Evolutionary conservation across 2,888 invertebrate species (phyloP).

Genomic region (Andrena chrysosceles): DNA sequence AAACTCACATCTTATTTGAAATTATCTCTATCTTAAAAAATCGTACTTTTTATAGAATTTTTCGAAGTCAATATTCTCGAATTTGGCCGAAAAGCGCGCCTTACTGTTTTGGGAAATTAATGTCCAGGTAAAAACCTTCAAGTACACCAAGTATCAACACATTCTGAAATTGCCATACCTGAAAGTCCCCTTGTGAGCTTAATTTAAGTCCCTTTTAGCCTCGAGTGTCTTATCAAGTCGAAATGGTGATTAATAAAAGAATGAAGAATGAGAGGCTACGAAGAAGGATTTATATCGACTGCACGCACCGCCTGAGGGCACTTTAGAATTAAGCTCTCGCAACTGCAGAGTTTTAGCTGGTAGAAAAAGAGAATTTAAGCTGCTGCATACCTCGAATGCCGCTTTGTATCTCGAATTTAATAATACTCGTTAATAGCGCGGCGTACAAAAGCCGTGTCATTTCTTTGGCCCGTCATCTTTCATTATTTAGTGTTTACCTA

Average conservation of each 20-base stretch:
- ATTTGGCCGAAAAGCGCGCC: no score
- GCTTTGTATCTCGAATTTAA: conserved; percentile 21
- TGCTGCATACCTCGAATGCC: background rate
- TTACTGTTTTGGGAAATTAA: no score
- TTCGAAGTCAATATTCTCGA: no score
- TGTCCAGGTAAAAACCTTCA: no score
- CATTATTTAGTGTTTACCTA: conserved; percentile 34
- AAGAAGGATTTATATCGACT: background rate
- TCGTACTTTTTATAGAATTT: no score
- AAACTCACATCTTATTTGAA: no score
- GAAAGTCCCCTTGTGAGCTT: no score
- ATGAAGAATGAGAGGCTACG: background rate
- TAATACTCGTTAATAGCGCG: conserved; percentile 20
- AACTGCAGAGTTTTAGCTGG: background rate
- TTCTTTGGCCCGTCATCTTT: conserved; percentile 23
- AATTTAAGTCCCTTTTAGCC: no score
- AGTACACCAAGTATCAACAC: no score
- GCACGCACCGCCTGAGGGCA: background rate
- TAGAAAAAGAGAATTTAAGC: background rate
- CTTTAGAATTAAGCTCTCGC: background rate
- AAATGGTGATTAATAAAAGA: background rate
- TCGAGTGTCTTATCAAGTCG: no score
- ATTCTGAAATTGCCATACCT: no score
- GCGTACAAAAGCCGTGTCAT: conserved; percentile 16
- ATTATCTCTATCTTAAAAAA: no score